Conservation (phyloP, 2,888 invertebrate species). For the Agrypnus murinus region DNA sequence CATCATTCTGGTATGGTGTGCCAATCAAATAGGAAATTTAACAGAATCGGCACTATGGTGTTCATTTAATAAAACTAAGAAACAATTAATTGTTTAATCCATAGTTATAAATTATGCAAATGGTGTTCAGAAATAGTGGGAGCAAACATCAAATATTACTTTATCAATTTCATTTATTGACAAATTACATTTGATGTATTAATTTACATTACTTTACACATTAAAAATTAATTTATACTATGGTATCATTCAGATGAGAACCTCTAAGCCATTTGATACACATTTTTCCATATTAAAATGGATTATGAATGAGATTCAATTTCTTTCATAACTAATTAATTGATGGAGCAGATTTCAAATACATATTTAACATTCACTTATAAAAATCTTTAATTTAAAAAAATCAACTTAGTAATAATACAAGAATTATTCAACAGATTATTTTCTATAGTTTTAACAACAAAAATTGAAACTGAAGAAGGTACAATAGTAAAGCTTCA, state of each 20-base stretch:
- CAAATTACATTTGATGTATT: not conserved
- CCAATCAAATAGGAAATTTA: too few species aligned
- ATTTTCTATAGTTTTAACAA: not conserved
- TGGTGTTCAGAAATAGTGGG: too few species aligned
- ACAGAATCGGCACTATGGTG: not conserved
- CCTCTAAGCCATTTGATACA: slow-evolving; percentile 1
- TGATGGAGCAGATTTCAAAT: slow-evolving; percentile 32
- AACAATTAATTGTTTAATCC: too few species aligned
- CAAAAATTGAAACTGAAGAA: not conserved
- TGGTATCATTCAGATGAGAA: too few species aligned
- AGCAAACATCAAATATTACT: too few species aligned
- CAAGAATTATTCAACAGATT: not conserved
- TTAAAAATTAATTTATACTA: too few species aligned
- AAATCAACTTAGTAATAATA: not conserved
- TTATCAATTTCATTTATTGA: not conserved
- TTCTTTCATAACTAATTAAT: slow-evolving; percentile 19
- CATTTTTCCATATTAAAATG: slow-evolving; percentile 12
- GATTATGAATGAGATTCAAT: slow-evolving; percentile 35
- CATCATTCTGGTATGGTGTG: not conserved
- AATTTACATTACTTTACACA: not conserved
- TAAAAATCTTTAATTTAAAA: slow-evolving; percentile 9
- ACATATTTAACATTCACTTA: slow-evolving; percentile 36
- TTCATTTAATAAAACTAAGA: not conserved
- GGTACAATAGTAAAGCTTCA: too few species aligned
- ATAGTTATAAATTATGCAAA: too few species aligned